A percentile compares a stretch with the other conserved stretches of the same genome.
These are phyloP conservation scores for Ips typographus DNA, from an alignment of 1,140 invertebrate genomes.

Conservation along the genomic window DNA sequence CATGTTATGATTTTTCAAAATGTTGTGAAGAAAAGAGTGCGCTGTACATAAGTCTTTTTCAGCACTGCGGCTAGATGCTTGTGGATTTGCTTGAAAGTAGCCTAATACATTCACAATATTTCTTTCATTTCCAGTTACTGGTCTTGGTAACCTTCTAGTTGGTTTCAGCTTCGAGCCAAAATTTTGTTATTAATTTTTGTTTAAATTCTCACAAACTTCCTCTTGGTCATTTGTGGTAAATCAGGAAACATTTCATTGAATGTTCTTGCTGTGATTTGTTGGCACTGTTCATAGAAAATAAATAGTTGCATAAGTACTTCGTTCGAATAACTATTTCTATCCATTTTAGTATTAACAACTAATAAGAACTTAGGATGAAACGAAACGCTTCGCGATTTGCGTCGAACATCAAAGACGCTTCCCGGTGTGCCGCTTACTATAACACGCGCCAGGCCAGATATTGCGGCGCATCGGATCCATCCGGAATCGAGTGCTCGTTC, in stretches of 20 bases:
- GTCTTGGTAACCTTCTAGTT: neutral
- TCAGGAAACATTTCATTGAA: constrained; percentile 6
- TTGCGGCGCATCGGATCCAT: too few relatives aligned
- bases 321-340: too few relatives aligned
- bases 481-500: too few relatives aligned
- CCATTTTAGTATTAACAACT: too few relatives aligned
- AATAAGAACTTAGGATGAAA: too few relatives aligned
- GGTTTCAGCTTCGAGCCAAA: neutral
- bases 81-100: constrained; percentile 14
- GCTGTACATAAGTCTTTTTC: constrained; percentile 4
- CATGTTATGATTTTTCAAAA: constrained; percentile 4
- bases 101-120: constrained; percentile 14
- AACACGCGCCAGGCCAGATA: too few relatives aligned
- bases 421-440: too few relatives aligned
- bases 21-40: neutral
- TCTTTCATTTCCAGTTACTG: neutral
- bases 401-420: too few relatives aligned
- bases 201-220: neutral
- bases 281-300: neutral
- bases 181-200: constrained; percentile 1
- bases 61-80: constrained; percentile 6
- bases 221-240: constrained; percentile 4
- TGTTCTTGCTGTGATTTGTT: neutral
- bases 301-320: too few relatives aligned
- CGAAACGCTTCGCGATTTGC: too few relatives aligned